phyloP scores from a whole-genome alignment of 92 coral and sea anemone species.

The Phenganax subtilis region DNA sequence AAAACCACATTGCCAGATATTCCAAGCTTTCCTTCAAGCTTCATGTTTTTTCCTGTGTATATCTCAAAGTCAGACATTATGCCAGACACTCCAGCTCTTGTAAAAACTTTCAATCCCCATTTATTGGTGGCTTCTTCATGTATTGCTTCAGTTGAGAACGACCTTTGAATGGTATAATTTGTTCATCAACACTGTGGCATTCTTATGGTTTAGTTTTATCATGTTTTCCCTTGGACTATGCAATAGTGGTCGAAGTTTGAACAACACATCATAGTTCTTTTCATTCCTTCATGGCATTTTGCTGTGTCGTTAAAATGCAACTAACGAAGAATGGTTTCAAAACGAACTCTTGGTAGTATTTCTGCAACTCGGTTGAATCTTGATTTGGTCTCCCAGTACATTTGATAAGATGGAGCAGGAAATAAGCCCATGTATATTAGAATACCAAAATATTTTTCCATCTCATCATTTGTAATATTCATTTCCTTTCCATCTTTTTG shows the following conservation, averaged over 20 bases:
- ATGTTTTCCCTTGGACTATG: background rate
- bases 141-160: background rate
- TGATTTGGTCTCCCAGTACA: background rate
- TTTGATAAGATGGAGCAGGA: background rate
- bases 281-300: background rate
- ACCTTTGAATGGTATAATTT: constrained; percentile 6
- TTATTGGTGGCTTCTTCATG: constrained; percentile 4
- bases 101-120: constrained; percentile 10
- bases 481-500: background rate
- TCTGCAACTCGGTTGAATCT: background rate
- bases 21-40: background rate
- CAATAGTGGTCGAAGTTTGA: background rate
- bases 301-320: background rate
- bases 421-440: background rate
- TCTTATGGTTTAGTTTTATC: background rate
- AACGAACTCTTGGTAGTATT: background rate
- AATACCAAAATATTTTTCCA: background rate
- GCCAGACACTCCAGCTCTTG: constrained; percentile 3
- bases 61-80: constrained; percentile 16
- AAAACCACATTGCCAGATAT: background rate
- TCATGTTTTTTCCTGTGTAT: constrained; percentile 7
- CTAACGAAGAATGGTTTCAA: background rate
- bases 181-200: constrained; percentile 1
- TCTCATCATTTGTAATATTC: background rate
- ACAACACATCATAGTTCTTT: background rate